Percentiles rank a stretch among this genome's conserved stretches.
Evolutionary conservation across 2,888 invertebrate species (phyloP).

Genomic region (Strigamia maritima): DNA sequence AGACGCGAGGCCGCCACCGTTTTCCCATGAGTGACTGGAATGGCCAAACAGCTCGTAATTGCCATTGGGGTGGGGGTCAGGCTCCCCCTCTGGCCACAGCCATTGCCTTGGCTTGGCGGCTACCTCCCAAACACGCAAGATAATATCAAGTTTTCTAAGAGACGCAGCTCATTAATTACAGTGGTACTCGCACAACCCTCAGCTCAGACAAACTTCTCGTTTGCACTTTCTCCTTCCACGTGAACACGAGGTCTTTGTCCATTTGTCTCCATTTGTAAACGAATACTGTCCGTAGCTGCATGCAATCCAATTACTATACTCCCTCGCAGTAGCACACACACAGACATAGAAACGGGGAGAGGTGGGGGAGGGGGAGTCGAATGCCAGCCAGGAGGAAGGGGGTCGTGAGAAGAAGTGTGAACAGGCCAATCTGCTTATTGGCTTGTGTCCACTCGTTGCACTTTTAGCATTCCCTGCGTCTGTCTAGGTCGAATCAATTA

Average conservation of each 20-base stretch:
- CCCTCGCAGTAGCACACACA: conserved; percentile 6
- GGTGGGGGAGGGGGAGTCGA: neutral
- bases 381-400: neutral
- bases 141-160: conserved; percentile 23
- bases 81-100: conserved; percentile 34
- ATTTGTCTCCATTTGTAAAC: conserved; percentile 39
- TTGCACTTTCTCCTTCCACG: conserved; percentile 26
- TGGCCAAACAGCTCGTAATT: conserved; percentile 32
- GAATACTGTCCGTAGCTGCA: conserved; percentile 31
- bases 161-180: conserved; percentile 34
- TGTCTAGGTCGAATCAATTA: conserved; percentile 39
- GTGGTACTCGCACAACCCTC: neutral
- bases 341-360: neutral
- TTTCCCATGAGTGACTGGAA: conserved; percentile 34
- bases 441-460: conserved; percentile 34
- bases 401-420: conserved; percentile 34
- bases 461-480: conserved; percentile 33
- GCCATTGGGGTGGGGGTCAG: conserved; percentile 34
- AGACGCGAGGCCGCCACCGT: conserved; percentile 32
- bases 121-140: conserved; percentile 32
- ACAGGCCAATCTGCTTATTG: conserved; percentile 34
- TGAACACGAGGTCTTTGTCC: conserved; percentile 17
- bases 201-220: conserved; percentile 17
- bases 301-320: conserved; percentile 21
- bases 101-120: conserved; percentile 14